Percentiles rank a stretch among this genome's conserved stretches.
Conservation (phyloP, 2,113 vertebrate species). For the Heliornis fulica region DNA sequence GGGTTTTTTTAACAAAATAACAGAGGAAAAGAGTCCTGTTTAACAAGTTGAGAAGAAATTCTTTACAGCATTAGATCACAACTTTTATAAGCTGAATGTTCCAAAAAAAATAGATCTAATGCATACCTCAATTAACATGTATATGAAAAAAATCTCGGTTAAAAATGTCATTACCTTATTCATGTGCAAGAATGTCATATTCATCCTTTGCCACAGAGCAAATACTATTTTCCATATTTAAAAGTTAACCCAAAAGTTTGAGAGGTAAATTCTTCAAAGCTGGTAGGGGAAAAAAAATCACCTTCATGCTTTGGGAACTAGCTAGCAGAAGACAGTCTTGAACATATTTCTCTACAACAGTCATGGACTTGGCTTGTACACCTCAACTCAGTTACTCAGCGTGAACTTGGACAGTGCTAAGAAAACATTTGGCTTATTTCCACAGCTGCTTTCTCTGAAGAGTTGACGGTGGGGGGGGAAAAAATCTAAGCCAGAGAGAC, state of each 20-base stretch:
- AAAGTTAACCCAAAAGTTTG: background rate
- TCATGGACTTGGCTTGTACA: constrained; percentile 50
- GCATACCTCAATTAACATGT: background rate
- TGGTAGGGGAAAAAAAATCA: background rate
- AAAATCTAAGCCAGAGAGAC: background rate
- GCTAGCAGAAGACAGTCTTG: constrained; percentile 16
- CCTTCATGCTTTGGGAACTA: constrained; percentile 2
- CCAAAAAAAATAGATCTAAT: constrained; percentile 1
- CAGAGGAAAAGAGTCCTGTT: background rate
- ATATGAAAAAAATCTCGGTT: background rate
- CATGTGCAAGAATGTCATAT: background rate
- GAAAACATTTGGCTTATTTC: constrained; percentile 12
- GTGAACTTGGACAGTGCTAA: constrained; percentile 10
- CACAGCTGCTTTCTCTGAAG: constrained; percentile 30
- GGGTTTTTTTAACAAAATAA: background rate
- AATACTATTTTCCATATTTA: background rate
- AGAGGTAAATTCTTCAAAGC: no score
- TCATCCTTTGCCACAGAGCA: background rate
- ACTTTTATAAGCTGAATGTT: constrained; percentile 1
- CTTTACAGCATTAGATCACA: constrained; percentile 50
- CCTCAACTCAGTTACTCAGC: constrained; percentile 39
- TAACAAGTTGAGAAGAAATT: constrained; percentile 35
- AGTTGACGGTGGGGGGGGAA: background rate
- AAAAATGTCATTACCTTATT: background rate
- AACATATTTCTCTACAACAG: constrained; percentile 44